A percentile compares a stretch with the other conserved stretches of the same genome.
Evolutionary conservation across 2,113 vertebrate species (phyloP).

Genomic region (Plecotus auritus): DNA sequence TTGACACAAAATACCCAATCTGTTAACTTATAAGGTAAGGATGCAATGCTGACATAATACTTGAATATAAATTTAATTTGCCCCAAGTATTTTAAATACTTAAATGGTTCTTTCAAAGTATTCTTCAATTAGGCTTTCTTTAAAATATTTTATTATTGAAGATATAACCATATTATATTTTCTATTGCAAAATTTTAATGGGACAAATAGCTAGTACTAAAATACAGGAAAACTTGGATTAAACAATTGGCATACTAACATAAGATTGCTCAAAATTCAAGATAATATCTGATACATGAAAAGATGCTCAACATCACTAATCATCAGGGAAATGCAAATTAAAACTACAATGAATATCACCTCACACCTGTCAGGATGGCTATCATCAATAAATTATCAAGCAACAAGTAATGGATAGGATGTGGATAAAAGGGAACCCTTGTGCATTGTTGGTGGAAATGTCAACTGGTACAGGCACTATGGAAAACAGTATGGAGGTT

Average conservation of each 20-base stretch:
- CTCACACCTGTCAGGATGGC: neutral
- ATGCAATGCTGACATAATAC: constrained; percentile 15
- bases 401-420: neutral
- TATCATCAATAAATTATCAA: neutral
- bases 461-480: neutral
- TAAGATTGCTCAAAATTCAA: neutral
- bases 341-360: neutral
- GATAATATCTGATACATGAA: neutral
- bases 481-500: neutral
- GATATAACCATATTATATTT: neutral
- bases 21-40: neutral
- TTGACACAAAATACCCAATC: constrained; percentile 22
- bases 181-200: neutral
- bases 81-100: constrained; percentile 26
- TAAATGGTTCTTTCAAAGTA: neutral
- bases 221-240: neutral
- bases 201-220: neutral
- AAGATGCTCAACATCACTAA: neutral
- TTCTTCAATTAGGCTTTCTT: constrained; percentile 17
- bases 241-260: neutral
- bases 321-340: neutral
- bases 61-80: constrained; percentile 17
- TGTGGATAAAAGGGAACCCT: neutral
- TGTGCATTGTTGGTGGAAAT: neutral
- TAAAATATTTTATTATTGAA: neutral